Evolutionary conservation across 2,113 vertebrate genomes (phyloP).

Genomic region (Atrichornis clamosus): DNA sequence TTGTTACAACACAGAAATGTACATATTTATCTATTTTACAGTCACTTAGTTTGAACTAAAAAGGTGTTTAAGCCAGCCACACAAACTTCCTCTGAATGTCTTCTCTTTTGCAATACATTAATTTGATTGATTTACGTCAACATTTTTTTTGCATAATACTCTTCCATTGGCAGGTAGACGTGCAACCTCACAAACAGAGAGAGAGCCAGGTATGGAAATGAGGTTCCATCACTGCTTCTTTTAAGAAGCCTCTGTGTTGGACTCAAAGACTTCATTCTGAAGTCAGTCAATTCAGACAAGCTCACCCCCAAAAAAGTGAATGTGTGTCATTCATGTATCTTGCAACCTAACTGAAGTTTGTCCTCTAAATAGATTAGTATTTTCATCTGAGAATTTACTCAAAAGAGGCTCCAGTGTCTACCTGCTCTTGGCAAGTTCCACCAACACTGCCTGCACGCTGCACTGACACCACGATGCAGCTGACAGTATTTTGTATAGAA

Average conservation of each 20-base stretch:
- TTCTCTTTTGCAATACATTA: background rate
- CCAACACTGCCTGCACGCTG: background rate
- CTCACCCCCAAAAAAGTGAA: background rate
- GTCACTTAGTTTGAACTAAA: background rate
- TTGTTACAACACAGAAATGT: background rate
- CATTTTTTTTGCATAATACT: background rate
- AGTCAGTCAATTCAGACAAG: background rate
- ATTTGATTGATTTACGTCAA: background rate
- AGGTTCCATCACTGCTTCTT: slow-evolving; percentile 25
- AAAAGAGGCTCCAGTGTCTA: background rate
- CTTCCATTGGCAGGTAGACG: background rate
- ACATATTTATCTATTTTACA: background rate
- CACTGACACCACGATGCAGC: background rate
- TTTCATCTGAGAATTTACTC: background rate
- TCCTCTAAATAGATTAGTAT: background rate
- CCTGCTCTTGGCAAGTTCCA: background rate
- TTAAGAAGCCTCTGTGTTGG: background rate
- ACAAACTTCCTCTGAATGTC: background rate
- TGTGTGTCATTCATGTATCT: background rate
- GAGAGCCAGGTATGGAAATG: slow-evolving; percentile 27
- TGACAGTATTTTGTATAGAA: background rate
- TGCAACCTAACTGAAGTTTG: background rate
- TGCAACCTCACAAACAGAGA: background rate
- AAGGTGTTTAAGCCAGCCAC: background rate
- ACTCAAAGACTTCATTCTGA: slow-evolving; percentile 32